Evolutionary conservation across 2,797 vertebrate species (phyloP).

Genomic region (Philypnodon macrostomus): DNA sequence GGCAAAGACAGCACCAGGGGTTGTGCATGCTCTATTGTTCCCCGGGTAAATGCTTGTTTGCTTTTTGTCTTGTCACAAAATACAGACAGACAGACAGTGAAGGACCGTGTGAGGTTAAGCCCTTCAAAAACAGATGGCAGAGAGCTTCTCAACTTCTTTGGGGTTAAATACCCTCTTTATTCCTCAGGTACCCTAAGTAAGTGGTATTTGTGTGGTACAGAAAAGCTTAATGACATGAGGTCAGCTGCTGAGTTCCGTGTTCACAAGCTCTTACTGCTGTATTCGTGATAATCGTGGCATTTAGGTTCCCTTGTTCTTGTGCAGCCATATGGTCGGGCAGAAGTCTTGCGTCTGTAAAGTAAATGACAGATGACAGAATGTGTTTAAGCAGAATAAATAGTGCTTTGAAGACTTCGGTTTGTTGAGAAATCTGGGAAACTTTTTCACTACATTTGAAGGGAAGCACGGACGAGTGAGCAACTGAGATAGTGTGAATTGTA

Average conservation of each 20-base stretch:
- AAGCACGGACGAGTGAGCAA: constrained; percentile 54
- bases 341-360: constrained; percentile 36
- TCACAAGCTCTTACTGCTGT: constrained; percentile 54
- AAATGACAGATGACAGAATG: constrained; percentile 27
- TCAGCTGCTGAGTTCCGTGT: constrained; percentile 50
- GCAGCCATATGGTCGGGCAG: constrained; percentile 62
- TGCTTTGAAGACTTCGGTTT: constrained; percentile 18
- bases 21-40: constrained; percentile 47
- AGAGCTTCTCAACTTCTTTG: constrained; percentile 68
- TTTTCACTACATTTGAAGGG: constrained; percentile 35
- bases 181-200: constrained; percentile 69
- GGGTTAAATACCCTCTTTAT: constrained; percentile 73
- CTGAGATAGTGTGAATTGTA: constrained; percentile 40
- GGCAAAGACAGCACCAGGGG: constrained; percentile 41
- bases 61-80: constrained; percentile 53
- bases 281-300: constrained; percentile 56
- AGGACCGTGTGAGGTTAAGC: constrained; percentile 63
- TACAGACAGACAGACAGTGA: constrained; percentile 41
- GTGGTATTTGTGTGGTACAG: constrained; percentile 62
- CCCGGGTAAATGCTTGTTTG: constrained; percentile 46
- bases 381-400: constrained; percentile 10
- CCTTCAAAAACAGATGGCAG: constrained; percentile 74
- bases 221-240: constrained; percentile 48
- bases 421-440: constrained; percentile 53
- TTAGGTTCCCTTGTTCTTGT: constrained; percentile 45